Conservation (phyloP, 2,797 vertebrate species). For the Salmo trutta region DNA sequence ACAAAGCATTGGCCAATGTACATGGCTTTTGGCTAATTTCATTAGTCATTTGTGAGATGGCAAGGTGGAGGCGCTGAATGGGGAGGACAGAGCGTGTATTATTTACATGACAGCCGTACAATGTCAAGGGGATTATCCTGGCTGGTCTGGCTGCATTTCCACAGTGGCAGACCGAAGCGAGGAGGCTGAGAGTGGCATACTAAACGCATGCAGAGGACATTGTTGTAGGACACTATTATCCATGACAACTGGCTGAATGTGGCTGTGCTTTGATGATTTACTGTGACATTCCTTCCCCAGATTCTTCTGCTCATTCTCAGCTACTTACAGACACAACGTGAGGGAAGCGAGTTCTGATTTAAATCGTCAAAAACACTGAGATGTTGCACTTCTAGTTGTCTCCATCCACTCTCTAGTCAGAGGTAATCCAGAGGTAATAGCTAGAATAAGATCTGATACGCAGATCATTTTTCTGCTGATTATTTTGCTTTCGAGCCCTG, state of each 20-base stretch:
- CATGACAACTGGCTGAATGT: neutral
- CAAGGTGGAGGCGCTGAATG: neutral
- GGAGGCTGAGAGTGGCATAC: neutral
- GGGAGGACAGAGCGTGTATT: constrained; percentile 11
- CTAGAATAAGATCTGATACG: neutral
- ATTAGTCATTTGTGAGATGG: constrained; percentile 27
- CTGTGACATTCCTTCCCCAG: constrained; percentile 32
- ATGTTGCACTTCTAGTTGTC: neutral
- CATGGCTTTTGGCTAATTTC: constrained; percentile 44
- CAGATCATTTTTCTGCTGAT: neutral
- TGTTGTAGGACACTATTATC: constrained; percentile 1
- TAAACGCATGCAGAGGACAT: neutral
- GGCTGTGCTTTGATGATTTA: neutral
- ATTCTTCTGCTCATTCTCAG: constrained; percentile 37
- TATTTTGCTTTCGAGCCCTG: neutral
- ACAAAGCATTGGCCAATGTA: constrained; percentile 53
- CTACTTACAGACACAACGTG: neutral
- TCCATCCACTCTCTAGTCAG: neutral
- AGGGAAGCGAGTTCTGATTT: neutral
- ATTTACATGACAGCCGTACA: constrained; percentile 27
- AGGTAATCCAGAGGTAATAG: neutral
- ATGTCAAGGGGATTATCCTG: constrained; percentile 22
- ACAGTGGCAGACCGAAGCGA: constrained; percentile 6
- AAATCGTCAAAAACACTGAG: neutral
- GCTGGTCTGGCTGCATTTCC: constrained; percentile 13